phyloP scores from a whole-genome alignment of 2,797 vertebrate species.

The Amniataba percoides region DNA sequence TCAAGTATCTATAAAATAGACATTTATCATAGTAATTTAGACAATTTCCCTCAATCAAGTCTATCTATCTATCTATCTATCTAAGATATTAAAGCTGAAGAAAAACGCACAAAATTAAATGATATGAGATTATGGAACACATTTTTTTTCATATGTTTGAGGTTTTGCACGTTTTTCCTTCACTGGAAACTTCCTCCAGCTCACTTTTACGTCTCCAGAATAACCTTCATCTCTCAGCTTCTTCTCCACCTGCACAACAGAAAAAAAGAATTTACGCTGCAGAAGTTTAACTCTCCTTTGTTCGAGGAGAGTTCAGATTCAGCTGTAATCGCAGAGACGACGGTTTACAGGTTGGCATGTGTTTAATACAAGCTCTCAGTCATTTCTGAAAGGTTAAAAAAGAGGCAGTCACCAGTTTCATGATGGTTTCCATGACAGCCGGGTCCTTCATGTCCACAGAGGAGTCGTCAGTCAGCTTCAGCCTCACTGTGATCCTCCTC shows the following conservation, averaged over 20 bases:
- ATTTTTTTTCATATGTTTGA: not conserved
- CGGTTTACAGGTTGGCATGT: no score
- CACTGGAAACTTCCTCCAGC: slow-evolving; percentile 4
- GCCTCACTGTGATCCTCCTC: not conserved
- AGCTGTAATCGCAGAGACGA: not conserved
- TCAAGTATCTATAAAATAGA: no score
- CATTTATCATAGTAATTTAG: no score
- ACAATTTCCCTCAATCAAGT: no score
- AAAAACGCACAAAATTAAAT: not conserved
- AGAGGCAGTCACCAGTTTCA: slow-evolving; percentile 1
- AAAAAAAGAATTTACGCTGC: not conserved
- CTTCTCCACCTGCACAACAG: not conserved
- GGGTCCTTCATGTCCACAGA: not conserved
- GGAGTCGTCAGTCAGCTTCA: not conserved
- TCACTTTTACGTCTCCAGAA: not conserved
- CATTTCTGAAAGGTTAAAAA: not conserved
- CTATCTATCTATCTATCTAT: no score
- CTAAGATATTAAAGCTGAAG: not conserved
- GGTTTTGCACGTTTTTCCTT: not conserved
- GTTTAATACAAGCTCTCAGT: not conserved
- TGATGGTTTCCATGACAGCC: not conserved
- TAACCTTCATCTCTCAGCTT: not conserved
- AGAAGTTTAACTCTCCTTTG: no score
- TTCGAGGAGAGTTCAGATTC: no score
- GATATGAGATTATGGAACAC: not conserved